Evolutionary conservation across 2,113 vertebrate genomes (phyloP), one percentile per base, ranked within the genome.

Genomic region (Syngnathus floridae): DNA sequence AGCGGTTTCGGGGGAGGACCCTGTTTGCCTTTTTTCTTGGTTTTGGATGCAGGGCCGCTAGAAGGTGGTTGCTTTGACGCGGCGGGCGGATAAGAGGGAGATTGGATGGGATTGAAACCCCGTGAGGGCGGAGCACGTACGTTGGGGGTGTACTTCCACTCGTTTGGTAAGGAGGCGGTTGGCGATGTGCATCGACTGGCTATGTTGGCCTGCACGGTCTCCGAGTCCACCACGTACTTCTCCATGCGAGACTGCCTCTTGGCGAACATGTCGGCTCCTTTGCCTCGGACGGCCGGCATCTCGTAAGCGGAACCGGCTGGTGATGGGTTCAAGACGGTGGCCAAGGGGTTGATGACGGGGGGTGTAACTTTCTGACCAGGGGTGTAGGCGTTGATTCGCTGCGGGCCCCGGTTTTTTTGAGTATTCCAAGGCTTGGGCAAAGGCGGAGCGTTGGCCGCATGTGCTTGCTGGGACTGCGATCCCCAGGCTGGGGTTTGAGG

Each of bases 191-290:
- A 79, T 38, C 87, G 82, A 74, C 91, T 92, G 58, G 92, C 90
- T 74, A 89, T 91, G 65, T 94, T 93, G 71, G 94, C 92, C 83
- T 96, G 91, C 65, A 98, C 95, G 0, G 95, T 95, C 76, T 94
- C 89, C 19, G 96, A 95, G 84, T 99, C 97, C 21, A 99, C 97
- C 68, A 99, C 91, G 1, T 92, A 99, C 78, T 95, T 98, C 88
- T 98, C 95, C 96, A 98, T 98, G 22, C 97, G 93, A 7, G 95
- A 96, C 82, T 94, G 95, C 88, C 97, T 92, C 80, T 93, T 95
- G 35, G 96, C 97, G 62, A 99, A 99, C 73, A 99, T 90, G 80
- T 98, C 94, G 16, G 96, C 97, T 76, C 97, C 97, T 87, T 92
- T 98, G 35, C 96, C 97, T 35, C 84, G 90, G 83, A 97, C 86